Evolutionary conservation across 1,140 invertebrate species (phyloP).

Genomic region (Papilio glaucus): DNA sequence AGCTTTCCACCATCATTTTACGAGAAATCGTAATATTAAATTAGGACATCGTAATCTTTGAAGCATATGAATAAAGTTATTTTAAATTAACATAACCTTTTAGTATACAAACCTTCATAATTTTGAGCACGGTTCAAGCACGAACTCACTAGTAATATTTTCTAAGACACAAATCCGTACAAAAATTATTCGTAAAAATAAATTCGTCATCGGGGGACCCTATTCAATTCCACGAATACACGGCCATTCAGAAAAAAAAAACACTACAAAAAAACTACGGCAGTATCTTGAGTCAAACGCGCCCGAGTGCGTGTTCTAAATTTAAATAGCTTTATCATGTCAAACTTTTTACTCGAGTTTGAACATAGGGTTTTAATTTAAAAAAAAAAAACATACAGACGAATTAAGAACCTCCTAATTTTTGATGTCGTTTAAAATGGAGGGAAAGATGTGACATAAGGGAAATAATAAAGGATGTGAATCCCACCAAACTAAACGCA

Average conservation of each 20-base stretch:
- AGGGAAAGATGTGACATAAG: neutral
- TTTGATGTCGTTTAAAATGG: conserved; percentile 11
- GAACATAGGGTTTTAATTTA: too few relatives aligned
- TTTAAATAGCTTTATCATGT: conserved; percentile 51
- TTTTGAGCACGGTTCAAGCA: neutral
- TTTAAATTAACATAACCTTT: neutral
- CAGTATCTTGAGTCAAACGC: conserved; percentile 31
- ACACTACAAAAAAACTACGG: conserved; percentile 14
- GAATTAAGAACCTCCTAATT: too few relatives aligned
- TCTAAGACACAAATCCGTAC: neutral
- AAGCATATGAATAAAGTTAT: neutral
- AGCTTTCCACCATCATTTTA: neutral
- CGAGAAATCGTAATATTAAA: neutral
- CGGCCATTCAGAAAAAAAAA: conserved; percentile 13
- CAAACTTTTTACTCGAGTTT: conserved; percentile 37
- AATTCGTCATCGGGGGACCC: neutral
- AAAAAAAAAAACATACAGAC: too few relatives aligned
- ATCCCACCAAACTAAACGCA: too few relatives aligned
- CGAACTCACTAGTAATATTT: neutral
- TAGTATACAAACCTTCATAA: neutral
- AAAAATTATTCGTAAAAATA: conserved; percentile 12
- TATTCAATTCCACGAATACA: conserved; percentile 23
- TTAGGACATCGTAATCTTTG: neutral
- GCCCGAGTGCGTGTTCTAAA: conserved; percentile 53
- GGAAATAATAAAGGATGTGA: too few relatives aligned